Percentiles rank a stretch among this genome's conserved stretches.
These are phyloP conservation scores for Eurytemora carolleeae DNA, from an alignment of 1,140 invertebrate genomes.

Conservation along the genomic window DNA sequence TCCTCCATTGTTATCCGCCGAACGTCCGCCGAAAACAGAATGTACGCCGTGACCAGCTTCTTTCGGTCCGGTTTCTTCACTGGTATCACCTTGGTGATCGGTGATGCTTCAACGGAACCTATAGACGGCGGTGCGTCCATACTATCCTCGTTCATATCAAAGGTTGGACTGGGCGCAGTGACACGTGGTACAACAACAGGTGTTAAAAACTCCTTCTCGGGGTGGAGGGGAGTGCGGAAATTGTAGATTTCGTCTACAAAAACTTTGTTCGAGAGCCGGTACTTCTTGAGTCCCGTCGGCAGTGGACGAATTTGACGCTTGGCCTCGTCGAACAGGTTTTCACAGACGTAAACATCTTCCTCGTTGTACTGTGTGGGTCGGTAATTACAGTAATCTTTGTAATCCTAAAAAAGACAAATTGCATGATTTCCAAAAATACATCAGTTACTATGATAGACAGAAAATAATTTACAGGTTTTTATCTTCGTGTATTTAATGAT, in stretches of 20 bases:
- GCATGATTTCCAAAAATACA: too few relatives aligned
- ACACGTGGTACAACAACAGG: background rate
- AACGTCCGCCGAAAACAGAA: conserved; percentile 91
- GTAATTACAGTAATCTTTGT: conserved; percentile 21
- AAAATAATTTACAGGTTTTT: too few relatives aligned
- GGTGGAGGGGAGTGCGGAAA: conserved; percentile 39
- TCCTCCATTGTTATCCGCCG: conserved; percentile 61
- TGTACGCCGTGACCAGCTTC: conserved; percentile 90
- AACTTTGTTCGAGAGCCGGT: conserved; percentile 54
- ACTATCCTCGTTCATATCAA: background rate
- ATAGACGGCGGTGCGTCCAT: background rate
- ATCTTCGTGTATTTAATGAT: too few relatives aligned
- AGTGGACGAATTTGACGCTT: conserved; percentile 56
- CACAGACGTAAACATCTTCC: conserved; percentile 77
- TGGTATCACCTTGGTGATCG: background rate
- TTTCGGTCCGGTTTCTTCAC: conserved; percentile 30
- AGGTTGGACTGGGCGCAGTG: too few relatives aligned
- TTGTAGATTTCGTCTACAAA: conserved; percentile 81
- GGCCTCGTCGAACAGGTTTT: conserved; percentile 74
- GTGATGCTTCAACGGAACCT: background rate
- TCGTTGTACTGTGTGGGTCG: conserved; percentile 84
- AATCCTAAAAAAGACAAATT: background rate
- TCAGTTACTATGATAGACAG: too few relatives aligned
- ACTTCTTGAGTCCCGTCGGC: conserved; percentile 52
- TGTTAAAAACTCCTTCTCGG: background rate